Percentiles rank a stretch among this genome's conserved stretches.
Conservation (phyloP, 1,140 invertebrate genomes). For the Eurytemora carolleeae region DNA sequence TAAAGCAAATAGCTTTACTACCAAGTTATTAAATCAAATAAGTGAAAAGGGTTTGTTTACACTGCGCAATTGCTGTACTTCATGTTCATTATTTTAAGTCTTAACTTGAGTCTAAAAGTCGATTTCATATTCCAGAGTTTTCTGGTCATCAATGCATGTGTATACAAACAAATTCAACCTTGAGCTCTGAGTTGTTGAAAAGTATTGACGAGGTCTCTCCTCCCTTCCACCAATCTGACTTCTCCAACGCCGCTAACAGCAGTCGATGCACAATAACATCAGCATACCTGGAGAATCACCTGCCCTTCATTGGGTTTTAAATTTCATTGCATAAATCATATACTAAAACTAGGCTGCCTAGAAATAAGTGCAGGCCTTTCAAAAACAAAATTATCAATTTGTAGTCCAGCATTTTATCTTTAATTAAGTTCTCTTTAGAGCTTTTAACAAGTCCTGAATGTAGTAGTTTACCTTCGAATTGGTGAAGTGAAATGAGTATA, state of each 20-base stretch:
- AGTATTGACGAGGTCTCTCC: not conserved
- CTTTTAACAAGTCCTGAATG: too few relatives aligned
- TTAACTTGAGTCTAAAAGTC: conserved; percentile 18
- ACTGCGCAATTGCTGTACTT: conserved; percentile 25
- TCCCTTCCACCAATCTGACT: not conserved
- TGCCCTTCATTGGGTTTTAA: too few relatives aligned
- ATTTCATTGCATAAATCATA: too few relatives aligned
- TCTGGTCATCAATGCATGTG: conserved; percentile 3
- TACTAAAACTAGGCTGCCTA: too few relatives aligned
- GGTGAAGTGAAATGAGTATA: conserved; percentile 30
- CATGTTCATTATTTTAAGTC: conserved; percentile 26
- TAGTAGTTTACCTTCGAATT: conserved; percentile 27
- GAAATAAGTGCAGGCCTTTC: too few relatives aligned
- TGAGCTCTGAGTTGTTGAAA: not conserved
- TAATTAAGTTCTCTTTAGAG: too few relatives aligned
- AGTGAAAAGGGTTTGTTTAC: conserved; percentile 24
- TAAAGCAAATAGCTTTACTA: too few relatives aligned
- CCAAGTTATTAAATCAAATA: too few relatives aligned
- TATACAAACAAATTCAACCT: not conserved
- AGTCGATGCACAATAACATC: conserved; percentile 25
- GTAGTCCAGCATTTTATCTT: too few relatives aligned
- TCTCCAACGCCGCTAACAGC: conserved; percentile 11
- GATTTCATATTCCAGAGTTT: conserved; percentile 22
- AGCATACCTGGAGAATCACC: too few relatives aligned
- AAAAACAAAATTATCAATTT: too few relatives aligned